Evolutionary conservation across 2,888 invertebrate genomes (phyloP).

Genomic region (Poecilobothrus nobilitatus): DNA sequence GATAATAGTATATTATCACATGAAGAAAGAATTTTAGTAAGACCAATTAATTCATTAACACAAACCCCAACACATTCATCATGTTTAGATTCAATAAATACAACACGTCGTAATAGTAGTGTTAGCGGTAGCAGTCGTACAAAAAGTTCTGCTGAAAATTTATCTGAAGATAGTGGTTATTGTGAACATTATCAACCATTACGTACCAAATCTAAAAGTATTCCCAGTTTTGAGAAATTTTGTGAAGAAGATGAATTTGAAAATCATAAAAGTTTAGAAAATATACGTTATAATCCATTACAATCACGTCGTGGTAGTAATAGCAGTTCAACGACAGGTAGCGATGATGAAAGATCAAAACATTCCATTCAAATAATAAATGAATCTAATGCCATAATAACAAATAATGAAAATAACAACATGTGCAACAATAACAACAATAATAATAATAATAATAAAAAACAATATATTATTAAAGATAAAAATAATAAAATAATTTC

Average conservation of each 20-base stretch:
- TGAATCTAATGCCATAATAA: background rate
- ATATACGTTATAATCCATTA: constrained; percentile 19
- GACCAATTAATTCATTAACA: constrained; percentile 9
- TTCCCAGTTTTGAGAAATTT: constrained; percentile 44
- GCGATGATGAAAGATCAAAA: constrained; percentile 36
- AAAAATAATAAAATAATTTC: background rate
- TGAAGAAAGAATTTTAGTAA: constrained; percentile 20
- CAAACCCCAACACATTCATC: background rate
- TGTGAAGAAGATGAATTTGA: constrained; percentile 39
- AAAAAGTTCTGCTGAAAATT: constrained; percentile 64
- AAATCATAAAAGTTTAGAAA: constrained; percentile 27
- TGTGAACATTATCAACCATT: constrained; percentile 45
- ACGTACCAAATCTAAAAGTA: constrained; percentile 42
- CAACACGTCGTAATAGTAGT: constrained; percentile 15
- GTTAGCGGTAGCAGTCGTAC: constrained; percentile 25
- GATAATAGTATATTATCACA: constrained; percentile 27
- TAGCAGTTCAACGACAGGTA: constrained; percentile 29
- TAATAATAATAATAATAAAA: constrained; percentile 12
- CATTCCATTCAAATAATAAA: constrained; percentile 16
- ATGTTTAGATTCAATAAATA: background rate
- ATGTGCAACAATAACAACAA: constrained; percentile 8
- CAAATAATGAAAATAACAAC: constrained; percentile 7
- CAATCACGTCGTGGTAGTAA: background rate
- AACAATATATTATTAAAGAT: background rate
- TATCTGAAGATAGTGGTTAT: constrained; percentile 73